Conservation (phyloP, 2,888 invertebrate genomes). For the Macropis europaea region DNA sequence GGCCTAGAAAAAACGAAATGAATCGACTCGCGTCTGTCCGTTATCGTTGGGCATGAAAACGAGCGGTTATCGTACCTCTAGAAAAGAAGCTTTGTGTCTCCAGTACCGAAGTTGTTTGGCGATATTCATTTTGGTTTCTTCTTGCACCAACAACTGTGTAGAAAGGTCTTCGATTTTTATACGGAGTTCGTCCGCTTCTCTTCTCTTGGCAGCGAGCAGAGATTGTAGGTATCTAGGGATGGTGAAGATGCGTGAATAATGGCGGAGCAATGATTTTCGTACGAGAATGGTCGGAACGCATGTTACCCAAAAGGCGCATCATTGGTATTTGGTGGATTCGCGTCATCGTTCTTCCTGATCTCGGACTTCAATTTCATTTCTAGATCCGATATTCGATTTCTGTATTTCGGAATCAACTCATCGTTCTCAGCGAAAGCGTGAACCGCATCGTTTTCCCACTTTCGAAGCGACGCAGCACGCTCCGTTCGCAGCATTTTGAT, state of each 20-base stretch:
- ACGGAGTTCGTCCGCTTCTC: constrained; percentile 66
- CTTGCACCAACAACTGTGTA: constrained; percentile 62
- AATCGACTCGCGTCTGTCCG: too few relatives aligned
- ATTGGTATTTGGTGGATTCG: neutral
- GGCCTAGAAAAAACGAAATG: constrained; percentile 5
- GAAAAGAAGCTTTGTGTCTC: constrained; percentile 61
- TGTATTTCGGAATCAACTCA: constrained; percentile 64
- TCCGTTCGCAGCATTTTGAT: constrained; percentile 64
- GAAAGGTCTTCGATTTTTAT: constrained; percentile 66
- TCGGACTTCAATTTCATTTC: constrained; percentile 65
- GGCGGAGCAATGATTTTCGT: neutral
- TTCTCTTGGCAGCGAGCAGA: constrained; percentile 59
- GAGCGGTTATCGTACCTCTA: too few relatives aligned
- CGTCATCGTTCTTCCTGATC: constrained; percentile 36
- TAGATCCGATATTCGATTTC: constrained; percentile 65
- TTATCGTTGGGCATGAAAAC: too few relatives aligned
- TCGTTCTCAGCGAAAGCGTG: constrained; percentile 59
- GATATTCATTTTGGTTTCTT: constrained; percentile 59
- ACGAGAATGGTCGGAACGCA: neutral
- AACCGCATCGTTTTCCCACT: constrained; percentile 64
- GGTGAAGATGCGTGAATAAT: neutral
- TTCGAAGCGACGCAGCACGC: constrained; percentile 53
- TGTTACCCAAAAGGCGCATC: constrained; percentile 46
- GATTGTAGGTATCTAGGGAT: constrained; percentile 67
- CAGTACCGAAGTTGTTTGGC: constrained; percentile 62